phyloP scores from a whole-genome alignment of 2,888 invertebrate genomes.

The Mesorhabditis belari region DNA sequence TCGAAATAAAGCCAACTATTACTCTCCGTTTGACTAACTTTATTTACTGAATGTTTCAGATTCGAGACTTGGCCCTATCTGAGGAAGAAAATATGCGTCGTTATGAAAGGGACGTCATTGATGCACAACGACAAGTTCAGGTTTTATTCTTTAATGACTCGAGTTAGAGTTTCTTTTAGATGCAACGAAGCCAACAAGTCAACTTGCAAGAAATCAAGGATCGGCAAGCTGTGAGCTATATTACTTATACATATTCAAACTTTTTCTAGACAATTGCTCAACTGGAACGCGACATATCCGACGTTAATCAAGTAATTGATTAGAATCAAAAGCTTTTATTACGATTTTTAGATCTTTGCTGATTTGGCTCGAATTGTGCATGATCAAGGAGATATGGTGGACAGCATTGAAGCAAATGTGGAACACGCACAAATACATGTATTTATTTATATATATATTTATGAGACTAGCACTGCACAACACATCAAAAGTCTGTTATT shows the following conservation, averaged over 20 bases:
- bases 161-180: slow-evolving; percentile 11
- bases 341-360: slow-evolving; percentile 38
- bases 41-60: slow-evolving; percentile 2
- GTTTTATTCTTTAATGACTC: background rate
- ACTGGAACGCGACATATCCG: slow-evolving; percentile 47
- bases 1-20: background rate
- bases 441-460: too few relatives aligned
- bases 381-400: slow-evolving; percentile 51
- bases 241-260: background rate
- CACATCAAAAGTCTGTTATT: too few relatives aligned
- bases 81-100: slow-evolving; percentile 6
- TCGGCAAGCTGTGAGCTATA: slow-evolving; percentile 28
- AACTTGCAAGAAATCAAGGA: slow-evolving; percentile 45
- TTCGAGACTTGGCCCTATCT: slow-evolving; percentile 15
- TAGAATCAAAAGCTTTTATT: background rate
- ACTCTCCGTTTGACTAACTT: background rate
- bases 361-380: slow-evolving; percentile 50
- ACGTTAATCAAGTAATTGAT: slow-evolving; percentile 36
- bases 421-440: slow-evolving; percentile 48
- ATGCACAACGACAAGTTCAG: slow-evolving; percentile 6
- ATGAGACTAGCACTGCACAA: too few relatives aligned
- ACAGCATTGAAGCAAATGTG: slow-evolving; percentile 50
- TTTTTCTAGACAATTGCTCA: slow-evolving; percentile 34
- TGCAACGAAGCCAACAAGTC: slow-evolving; percentile 35
- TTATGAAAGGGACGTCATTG: background rate